Conservation (phyloP, 64 coral and sea anemone genomes). For the Acropora tenuis region DNA sequence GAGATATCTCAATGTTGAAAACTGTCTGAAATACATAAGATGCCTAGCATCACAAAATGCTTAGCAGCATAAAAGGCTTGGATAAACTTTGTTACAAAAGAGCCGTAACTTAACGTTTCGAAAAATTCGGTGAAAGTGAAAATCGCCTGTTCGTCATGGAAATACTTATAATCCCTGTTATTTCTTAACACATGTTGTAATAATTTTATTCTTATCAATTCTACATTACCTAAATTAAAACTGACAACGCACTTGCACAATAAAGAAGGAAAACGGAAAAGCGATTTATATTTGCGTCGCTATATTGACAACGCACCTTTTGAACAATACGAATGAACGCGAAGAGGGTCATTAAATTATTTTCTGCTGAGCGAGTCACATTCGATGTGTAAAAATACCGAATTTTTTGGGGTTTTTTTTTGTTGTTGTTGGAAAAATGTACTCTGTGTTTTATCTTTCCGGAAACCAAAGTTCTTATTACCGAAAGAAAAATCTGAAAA, state of each 20-base stretch:
- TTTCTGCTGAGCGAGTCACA: no score
- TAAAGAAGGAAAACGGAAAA: neutral
- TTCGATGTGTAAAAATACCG: neutral
- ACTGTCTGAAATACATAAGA: neutral
- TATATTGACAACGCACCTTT: neutral
- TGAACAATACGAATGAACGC: neutral
- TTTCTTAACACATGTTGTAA: neutral
- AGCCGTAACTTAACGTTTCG: no score
- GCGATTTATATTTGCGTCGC: neutral
- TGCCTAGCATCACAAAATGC: no score
- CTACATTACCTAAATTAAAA: slow-evolving; percentile 1
- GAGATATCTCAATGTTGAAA: neutral
- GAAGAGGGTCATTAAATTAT: no score
- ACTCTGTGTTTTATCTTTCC: neutral
- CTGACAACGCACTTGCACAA: neutral
- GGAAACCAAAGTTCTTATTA: neutral
- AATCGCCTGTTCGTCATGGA: no score
- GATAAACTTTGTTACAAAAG: no score
- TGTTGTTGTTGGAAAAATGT: neutral
- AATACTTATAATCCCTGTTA: neutral
- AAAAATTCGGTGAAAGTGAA: no score
- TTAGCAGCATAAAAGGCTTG: no score
- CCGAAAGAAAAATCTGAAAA: neutral
- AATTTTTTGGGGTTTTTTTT: neutral
- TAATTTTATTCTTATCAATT: neutral